Evolutionary conservation across 2,113 vertebrate species (phyloP).

Genomic region (Anas platyrhynchos): DNA sequence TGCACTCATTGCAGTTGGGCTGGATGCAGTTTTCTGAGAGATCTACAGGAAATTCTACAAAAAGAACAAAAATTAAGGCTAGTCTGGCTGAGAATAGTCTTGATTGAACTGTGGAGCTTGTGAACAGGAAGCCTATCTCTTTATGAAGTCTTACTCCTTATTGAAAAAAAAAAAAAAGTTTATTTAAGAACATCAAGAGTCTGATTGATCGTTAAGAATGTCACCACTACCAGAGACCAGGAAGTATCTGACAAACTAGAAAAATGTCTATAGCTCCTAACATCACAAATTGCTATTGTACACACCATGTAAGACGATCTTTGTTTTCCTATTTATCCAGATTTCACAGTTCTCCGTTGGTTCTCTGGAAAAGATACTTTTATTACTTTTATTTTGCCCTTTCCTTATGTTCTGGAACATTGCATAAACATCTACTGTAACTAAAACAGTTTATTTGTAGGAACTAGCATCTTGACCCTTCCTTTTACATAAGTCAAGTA

Average conservation of each 20-base stretch:
- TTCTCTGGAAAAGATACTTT: background rate
- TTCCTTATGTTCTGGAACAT: background rate
- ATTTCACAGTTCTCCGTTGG: background rate
- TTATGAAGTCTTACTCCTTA: background rate
- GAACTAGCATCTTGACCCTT: background rate
- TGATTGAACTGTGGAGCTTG: background rate
- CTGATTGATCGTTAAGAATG: background rate
- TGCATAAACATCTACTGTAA: background rate
- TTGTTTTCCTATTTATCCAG: background rate
- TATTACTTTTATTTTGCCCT: background rate
- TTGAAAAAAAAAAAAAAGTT: background rate
- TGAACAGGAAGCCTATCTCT: background rate
- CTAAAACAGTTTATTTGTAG: background rate
- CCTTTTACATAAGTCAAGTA: background rate
- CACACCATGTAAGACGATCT: accelerated
- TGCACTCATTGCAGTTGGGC: background rate
- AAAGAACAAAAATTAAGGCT: background rate
- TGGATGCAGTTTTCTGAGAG: background rate
- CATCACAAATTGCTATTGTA: background rate
- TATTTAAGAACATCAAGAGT: background rate
- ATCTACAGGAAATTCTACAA: background rate
- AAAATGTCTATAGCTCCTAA: background rate
- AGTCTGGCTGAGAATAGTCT: background rate
- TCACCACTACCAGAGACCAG: background rate
- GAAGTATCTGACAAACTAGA: background rate